phyloP scores from a whole-genome alignment of 2,797 vertebrate genomes.

The Gymnocypris eckloni region DNA sequence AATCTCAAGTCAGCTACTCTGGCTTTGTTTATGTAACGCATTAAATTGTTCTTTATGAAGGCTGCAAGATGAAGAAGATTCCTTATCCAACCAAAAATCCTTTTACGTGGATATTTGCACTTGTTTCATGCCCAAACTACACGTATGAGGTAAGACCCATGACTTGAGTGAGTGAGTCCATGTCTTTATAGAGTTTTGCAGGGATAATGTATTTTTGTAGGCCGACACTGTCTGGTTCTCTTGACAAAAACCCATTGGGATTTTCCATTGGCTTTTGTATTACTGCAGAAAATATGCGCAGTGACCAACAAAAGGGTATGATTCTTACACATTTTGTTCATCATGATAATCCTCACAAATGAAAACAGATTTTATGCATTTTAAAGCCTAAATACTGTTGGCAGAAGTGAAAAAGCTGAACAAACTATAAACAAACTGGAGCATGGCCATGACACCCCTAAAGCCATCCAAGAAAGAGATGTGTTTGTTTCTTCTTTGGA shows the following conservation, averaged over 20 bases:
- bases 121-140: constrained; percentile 93
- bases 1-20: neutral
- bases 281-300: neutral
- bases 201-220: neutral
- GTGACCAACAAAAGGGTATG: neutral
- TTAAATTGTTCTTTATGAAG: constrained; percentile 64
- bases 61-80: constrained; percentile 90
- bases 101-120: constrained; percentile 91
- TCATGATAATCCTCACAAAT: neutral
- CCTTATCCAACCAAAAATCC: constrained; percentile 91
- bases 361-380: neutral
- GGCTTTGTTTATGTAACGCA: neutral
- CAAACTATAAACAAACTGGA: neutral
- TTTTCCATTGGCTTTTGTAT: neutral
- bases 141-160: constrained; percentile 86
- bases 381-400: neutral
- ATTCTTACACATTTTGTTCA: neutral
- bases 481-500: neutral
- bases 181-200: neutral
- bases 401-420: neutral
- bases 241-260: neutral
- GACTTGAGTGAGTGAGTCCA: neutral
- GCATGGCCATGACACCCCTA: too few species aligned
- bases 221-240: neutral
- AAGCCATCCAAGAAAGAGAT: neutral